phyloP scores from a whole-genome alignment of 2,888 invertebrate genomes.

The Tetanocera ferruginea region DNA sequence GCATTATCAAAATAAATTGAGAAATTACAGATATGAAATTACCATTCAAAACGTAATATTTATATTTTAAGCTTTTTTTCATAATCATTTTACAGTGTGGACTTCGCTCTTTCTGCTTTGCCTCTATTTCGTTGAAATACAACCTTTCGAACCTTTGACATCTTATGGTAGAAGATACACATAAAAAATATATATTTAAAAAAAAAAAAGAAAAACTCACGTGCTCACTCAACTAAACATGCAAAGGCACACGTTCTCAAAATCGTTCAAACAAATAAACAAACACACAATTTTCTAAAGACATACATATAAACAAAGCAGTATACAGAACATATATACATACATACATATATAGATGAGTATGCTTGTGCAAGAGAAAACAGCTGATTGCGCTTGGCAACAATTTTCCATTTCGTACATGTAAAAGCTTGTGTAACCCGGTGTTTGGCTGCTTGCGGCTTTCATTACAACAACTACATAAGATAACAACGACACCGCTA shows the following conservation, averaged over 20 bases:
- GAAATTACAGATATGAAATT: too few relatives aligned
- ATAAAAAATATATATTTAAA: too few relatives aligned
- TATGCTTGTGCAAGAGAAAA: conserved; percentile 15
- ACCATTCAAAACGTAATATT: too few relatives aligned
- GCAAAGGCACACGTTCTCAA: background rate
- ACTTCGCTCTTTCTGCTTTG: too few relatives aligned
- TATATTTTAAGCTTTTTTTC: too few relatives aligned
- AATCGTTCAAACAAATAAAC: conserved; percentile 8
- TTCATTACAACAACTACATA: conserved; percentile 4
- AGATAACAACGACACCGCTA: conserved; percentile 4
- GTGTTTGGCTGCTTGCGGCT: conserved; percentile 23
- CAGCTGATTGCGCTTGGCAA: conserved; percentile 54
- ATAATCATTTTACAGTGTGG: too few relatives aligned
- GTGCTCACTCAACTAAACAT: conserved; percentile 17
- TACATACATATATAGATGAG: background rate
- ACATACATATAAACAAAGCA: background rate
- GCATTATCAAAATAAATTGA: too few relatives aligned
- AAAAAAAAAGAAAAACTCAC: background rate
- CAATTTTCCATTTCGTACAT: conserved; percentile 52
- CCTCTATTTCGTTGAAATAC: too few relatives aligned
- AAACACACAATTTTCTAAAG: background rate
- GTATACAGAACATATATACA: background rate
- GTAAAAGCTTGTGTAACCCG: conserved; percentile 24
- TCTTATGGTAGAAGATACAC: too few relatives aligned
- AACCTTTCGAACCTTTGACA: too few relatives aligned